A percentile compares a stretch with the other conserved stretches of the same genome.
Evolutionary conservation across 2,888 invertebrate species (phyloP).

Genomic region (Heteromyza rotundicornis): DNA sequence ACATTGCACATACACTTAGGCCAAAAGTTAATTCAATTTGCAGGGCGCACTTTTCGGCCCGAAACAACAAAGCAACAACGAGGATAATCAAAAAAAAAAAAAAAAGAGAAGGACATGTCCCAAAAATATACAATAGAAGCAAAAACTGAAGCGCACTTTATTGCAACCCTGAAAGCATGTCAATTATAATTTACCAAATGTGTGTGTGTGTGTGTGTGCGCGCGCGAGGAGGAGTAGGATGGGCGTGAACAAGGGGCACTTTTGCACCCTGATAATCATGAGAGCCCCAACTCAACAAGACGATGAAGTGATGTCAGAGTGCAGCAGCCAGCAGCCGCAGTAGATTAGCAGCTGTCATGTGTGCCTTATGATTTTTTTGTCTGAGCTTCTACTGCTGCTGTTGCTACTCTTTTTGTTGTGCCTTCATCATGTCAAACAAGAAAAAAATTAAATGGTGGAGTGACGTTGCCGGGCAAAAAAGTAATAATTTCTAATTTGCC

Average conservation of each 20-base stretch:
- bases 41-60: constrained; percentile 25
- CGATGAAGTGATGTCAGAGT: not conserved
- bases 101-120: not conserved
- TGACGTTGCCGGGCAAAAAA: too few relatives aligned
- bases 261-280: not conserved
- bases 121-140: not conserved
- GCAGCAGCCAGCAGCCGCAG: not conserved
- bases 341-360: constrained; percentile 3
- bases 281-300: not conserved
- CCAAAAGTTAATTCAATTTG: constrained; percentile 37
- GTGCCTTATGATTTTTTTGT: not conserved
- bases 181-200: constrained; percentile 34
- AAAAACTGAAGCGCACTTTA: not conserved
- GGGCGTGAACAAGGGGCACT: not conserved
- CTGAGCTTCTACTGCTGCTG: too few relatives aligned
- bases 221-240: not conserved
- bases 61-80: not conserved
- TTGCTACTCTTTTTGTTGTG: not conserved
- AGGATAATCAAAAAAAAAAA: not conserved
- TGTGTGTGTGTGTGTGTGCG: too few relatives aligned
- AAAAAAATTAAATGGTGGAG: not conserved
- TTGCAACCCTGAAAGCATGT: constrained; percentile 34
- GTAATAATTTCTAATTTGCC: constrained; percentile 5
- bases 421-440: not conserved
- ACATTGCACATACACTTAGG: constrained; percentile 23